phyloP scores from a whole-genome alignment of 1,140 invertebrate genomes.

The Scylla paramamosain region DNA sequence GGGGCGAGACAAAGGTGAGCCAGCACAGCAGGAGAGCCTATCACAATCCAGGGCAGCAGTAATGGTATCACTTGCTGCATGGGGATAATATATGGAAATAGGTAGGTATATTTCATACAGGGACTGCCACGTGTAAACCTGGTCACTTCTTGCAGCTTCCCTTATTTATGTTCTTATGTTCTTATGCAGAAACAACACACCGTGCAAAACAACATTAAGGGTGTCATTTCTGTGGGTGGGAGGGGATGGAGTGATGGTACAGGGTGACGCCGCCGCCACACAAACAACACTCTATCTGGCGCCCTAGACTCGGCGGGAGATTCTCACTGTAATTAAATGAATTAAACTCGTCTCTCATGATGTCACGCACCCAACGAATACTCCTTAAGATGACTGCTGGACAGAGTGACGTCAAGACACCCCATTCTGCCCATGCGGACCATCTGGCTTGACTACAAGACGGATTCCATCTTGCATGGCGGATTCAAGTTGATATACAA shows the following conservation, averaged over 20 bases:
- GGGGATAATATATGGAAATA: too few relatives aligned
- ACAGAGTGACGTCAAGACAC: too few relatives aligned
- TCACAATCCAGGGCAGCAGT: neutral
- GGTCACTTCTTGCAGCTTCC: too few relatives aligned
- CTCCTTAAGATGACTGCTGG: too few relatives aligned
- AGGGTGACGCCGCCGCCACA: neutral
- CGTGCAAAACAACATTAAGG: conserved; percentile 1
- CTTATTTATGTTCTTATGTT: too few relatives aligned
- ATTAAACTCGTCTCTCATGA: neutral
- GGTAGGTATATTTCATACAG: too few relatives aligned
- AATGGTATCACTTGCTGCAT: neutral
- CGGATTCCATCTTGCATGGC: too few relatives aligned
- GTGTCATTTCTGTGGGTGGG: neutral
- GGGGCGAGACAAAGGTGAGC: neutral
- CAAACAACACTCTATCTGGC: conserved; percentile 3
- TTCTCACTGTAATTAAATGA: neutral
- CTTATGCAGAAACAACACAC: neutral
- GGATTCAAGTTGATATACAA: too few relatives aligned
- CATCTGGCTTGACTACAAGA: too few relatives aligned
- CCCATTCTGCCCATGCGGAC: too few relatives aligned
- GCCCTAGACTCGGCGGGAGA: neutral
- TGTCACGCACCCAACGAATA: neutral
- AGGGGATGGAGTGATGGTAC: neutral
- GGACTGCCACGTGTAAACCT: too few relatives aligned
- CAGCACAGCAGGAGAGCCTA: neutral